phyloP scores from a whole-genome alignment of 1,140 invertebrate genomes.

The Araneus ventricosus region DNA sequence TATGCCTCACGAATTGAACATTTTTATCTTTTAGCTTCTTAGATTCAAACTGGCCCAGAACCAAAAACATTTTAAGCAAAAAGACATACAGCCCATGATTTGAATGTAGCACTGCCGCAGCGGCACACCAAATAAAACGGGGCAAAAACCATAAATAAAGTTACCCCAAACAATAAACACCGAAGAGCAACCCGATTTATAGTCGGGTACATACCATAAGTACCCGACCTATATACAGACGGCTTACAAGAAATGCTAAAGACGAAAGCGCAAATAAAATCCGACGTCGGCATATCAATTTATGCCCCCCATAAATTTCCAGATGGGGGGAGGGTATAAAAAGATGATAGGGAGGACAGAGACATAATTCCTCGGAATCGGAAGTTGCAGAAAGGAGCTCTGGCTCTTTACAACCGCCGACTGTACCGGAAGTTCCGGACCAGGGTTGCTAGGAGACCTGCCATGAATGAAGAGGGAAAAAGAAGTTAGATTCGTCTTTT shows the following conservation, averaged over 20 bases:
- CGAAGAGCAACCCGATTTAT: slow-evolving; percentile 12
- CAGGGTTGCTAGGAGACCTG: slow-evolving; percentile 41
- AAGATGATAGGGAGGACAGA: slow-evolving; percentile 25
- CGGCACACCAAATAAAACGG: too few relatives aligned
- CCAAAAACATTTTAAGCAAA: not conserved
- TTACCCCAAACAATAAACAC: not conserved
- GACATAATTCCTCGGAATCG: slow-evolving; percentile 62
- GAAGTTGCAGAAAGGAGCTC: slow-evolving; percentile 50
- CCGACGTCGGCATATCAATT: slow-evolving; percentile 41
- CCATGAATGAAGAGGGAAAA: not conserved
- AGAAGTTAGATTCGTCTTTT: not conserved
- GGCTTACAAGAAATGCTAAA: slow-evolving; percentile 1
- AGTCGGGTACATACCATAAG: slow-evolving; percentile 5
- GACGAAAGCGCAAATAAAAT: slow-evolving; percentile 43
- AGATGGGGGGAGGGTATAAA: not conserved
- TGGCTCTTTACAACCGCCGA: slow-evolving; percentile 1
- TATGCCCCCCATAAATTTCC: slow-evolving; percentile 61
- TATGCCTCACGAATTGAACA: too few relatives aligned
- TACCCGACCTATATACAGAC: not conserved
- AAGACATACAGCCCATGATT: not conserved
- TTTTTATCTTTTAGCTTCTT: too few relatives aligned
- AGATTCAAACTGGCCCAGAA: too few relatives aligned
- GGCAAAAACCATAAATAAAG: not conserved
- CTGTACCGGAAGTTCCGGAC: slow-evolving; percentile 20
- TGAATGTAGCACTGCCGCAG: not conserved